Percentiles rank a stretch among this genome's conserved stretches.
Evolutionary conservation across 2,113 vertebrate species (phyloP).

Genomic region (Triplophysa siluroides): DNA sequence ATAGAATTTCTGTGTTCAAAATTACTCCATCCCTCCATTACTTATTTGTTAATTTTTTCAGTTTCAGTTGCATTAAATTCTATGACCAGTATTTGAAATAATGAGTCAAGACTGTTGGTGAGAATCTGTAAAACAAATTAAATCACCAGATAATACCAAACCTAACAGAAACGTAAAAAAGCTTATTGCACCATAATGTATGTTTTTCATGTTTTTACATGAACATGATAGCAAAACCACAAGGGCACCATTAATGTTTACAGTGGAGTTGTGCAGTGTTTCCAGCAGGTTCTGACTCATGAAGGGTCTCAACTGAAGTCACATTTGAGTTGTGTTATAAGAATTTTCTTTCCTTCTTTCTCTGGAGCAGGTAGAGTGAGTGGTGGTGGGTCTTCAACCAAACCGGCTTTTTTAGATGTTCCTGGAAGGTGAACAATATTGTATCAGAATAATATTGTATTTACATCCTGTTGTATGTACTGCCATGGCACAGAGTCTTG

Average conservation of each 20-base stretch:
- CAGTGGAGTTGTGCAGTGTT: background rate
- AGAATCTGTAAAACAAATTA: background rate
- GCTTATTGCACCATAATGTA: background rate
- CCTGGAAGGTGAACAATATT: constrained; percentile 57
- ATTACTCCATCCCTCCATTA: no score
- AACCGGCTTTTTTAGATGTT: constrained; percentile 66
- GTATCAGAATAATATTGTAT: background rate
- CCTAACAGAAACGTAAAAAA: background rate
- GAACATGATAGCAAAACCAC: constrained; percentile 1
- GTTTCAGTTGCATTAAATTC: no score
- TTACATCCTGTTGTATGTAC: no score
- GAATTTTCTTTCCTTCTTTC: constrained; percentile 22
- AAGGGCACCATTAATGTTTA: background rate
- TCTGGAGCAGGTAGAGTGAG: constrained; percentile 20
- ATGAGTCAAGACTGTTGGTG: background rate
- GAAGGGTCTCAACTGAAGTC: background rate
- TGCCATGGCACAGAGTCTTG: no score
- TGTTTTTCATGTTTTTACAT: background rate
- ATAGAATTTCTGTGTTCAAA: background rate
- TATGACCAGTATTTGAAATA: no score
- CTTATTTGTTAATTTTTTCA: no score
- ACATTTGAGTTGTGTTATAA: background rate
- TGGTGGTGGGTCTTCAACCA: constrained; percentile 64
- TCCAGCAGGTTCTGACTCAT: background rate
- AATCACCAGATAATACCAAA: background rate